Conservation (phyloP, 2,113 vertebrate species). For the Amazona guildingii region DNA sequence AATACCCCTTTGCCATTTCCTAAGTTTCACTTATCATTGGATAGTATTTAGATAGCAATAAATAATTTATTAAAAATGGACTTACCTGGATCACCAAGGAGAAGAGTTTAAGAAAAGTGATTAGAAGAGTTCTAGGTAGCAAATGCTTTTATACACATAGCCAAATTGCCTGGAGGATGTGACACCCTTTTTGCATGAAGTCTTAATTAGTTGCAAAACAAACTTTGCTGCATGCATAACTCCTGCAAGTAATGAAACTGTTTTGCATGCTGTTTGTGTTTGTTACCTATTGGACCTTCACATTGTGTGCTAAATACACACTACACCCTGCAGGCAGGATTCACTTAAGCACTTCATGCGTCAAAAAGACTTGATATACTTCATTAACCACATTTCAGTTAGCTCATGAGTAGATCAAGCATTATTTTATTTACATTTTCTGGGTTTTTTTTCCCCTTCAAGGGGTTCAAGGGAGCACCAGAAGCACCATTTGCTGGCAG, state of each 20-base stretch:
- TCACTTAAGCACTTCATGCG: not conserved
- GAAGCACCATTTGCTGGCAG: not conserved
- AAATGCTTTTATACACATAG: conserved; percentile 62
- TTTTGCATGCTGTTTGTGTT: conserved; percentile 56
- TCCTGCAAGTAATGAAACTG: conserved; percentile 60
- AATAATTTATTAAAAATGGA: conserved; percentile 32
- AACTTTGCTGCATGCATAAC: conserved; percentile 63
- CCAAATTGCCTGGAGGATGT: conserved; percentile 57
- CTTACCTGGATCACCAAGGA: conserved; percentile 55
- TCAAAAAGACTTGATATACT: not conserved
- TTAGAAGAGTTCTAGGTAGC: conserved; percentile 16
- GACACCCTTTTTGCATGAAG: conserved; percentile 62
- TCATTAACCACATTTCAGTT: conserved; percentile 19
- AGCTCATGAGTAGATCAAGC: not conserved
- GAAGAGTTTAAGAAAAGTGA: conserved; percentile 51
- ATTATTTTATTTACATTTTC: not conserved
- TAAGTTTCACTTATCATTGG: not conserved
- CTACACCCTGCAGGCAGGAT: not conserved
- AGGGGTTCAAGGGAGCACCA: not conserved
- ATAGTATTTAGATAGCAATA: not conserved
- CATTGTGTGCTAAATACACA: not conserved
- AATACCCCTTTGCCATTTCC: not conserved
- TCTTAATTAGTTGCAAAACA: conserved; percentile 71
- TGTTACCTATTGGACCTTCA: not conserved
- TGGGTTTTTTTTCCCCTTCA: too few relatives aligned